Evolutionary conservation across 1,140 invertebrate species (phyloP), one percentile per base, ranked within the genome.

Genomic region (Conus betulinus): DNA sequence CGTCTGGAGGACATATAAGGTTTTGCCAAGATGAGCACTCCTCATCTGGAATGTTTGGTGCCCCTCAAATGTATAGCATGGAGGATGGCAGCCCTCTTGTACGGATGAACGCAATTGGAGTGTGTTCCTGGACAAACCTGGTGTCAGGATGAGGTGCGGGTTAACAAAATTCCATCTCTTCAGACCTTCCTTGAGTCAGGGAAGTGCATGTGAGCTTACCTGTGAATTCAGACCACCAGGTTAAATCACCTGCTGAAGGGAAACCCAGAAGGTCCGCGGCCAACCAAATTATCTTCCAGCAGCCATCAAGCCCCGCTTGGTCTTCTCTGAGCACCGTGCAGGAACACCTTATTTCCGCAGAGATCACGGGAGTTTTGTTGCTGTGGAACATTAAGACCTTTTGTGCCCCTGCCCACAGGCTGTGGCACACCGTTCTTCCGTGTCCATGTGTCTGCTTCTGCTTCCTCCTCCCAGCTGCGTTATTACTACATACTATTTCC

Each of bases 21-120:
- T 25, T 13, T 87, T n/a, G 84, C 88, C 11, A n/a, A 57, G 52
- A 23, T 1, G 17, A 25, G 52, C 87, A n/a, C 15, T 89, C 78
- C n/a, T 60, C 82, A 8, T 88, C 87, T 76, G 88, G 88, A 5
- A 84, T 88, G 63, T 89, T 89, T 27, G n/a, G 89, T 88, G 25
- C n/a, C n/a, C 84, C 87, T 10, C 88, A 91, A 55, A 39, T 89
- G 53, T 79, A 87, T 51, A 17, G 83, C n/a, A 81, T 87, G 85
- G 17, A 86, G 67, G 51, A 3, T 79, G 67, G 60, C 17, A 79
- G 74, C 15, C 81, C 81, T 25, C 82, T 89, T 23, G 57, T 88
- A 17, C 87, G n/a, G n/a, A 88, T 52, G 52, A 0, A 0, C 71
- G n/a, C 60, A 76, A 90, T 25, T 90, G 88, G 87, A 90, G 57